Base-by-base conservation (phyloP, 2,797 vertebrate species). In the Channa striata region DNA sequence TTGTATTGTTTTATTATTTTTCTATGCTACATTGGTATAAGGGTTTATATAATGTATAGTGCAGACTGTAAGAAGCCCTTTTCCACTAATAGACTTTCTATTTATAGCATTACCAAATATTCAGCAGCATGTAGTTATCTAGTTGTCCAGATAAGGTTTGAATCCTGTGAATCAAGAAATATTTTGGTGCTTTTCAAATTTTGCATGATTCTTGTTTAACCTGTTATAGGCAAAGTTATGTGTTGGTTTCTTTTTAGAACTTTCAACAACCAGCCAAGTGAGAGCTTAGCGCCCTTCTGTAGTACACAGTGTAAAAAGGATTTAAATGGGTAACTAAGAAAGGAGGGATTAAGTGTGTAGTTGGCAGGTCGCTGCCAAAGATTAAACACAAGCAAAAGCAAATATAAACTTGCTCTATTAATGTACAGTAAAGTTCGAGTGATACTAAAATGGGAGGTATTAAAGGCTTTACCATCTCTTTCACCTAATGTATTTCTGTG, bases 281-380 rank as follows among this genome's bases (percentile, higher is more conserved):
- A 57, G 58, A 70, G 63, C 67, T 71, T 34, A 19, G 66, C 53
- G 83, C 86, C 57, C 59, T 57, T 42, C 58, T 50, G 54, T 19
- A 52, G 48, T 6, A 13, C 47, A 42, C 56, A 30, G 42, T 40
- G 68, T 81, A 72, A 88, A 84, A 77, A 78, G 66, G 66, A 57
- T 72, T 56, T 81, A 42, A 84, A 61, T 11, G 53, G 40, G 78
- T 84, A 77, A 60, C 72, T 60, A 59, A 49, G 47, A 66, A 84
- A 66, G 34, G 58, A 44, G 14, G 74, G 82, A 86, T 83, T 85
- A 74, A 62, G 61, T 46, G 68, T 37, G 36, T 21, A 56, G 48
- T 51, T 74, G 62, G 65, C 49, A 34, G 21, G 62, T 51, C 50
- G 17, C 62, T 8, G 33, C 47, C 40, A 11, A 34, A 74, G 33